Base-by-base conservation (phyloP, 2,888 invertebrate genomes). In the Linnaemya tessellans region DNA sequence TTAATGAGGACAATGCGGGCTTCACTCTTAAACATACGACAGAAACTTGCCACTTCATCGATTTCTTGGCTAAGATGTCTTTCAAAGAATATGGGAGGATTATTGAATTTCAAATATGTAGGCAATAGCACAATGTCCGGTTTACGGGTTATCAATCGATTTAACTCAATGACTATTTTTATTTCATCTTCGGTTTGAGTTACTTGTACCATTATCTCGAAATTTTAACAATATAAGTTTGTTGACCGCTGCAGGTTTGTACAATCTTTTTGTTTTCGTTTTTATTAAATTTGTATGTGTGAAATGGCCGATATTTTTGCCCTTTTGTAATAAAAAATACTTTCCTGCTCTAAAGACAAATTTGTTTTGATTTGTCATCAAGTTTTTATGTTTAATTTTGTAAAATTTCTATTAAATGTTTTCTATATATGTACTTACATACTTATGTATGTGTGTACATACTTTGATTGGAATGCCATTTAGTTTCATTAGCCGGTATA, bases 11-110 rank as follows among this genome's bases (percentile, higher is more conserved):
- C 89, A 35, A 92, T 90, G 30, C 91, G 90, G 10, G 91, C 92
- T 80, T 92, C 92, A 49, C 88, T 91, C 81, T 92, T 92, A 46
- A 90, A 91, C 49, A 92, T 89, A 49, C 90, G 90, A 80, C 92
- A 92, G 35, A 89, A 91, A 78, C 92, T 92, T 74, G 91, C 88
- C 74, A 89, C 87, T 51, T 92, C 93, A 62, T 92, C 92, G 22
- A 92, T 90, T 83, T 92, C 92, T 20, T 92, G 89, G 7, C 88
- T 87, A 13, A 92, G 80, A 88, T 92, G 92, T 0, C 92, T 90
- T 80, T 92, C 92, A 77, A 92, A 92, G 75, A 92, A 92, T 83
- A 92, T 91, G 3, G 92, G 92, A 11, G 92, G 92, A 89, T 90
- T 92, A 79, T 92, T 92, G 58, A 92, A 92, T 79, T 92, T 92